Percentiles rank a stretch among this genome's conserved stretches.
Evolutionary conservation across 2,888 invertebrate species (phyloP).

Genomic region (Tryphoninae sp.): DNA sequence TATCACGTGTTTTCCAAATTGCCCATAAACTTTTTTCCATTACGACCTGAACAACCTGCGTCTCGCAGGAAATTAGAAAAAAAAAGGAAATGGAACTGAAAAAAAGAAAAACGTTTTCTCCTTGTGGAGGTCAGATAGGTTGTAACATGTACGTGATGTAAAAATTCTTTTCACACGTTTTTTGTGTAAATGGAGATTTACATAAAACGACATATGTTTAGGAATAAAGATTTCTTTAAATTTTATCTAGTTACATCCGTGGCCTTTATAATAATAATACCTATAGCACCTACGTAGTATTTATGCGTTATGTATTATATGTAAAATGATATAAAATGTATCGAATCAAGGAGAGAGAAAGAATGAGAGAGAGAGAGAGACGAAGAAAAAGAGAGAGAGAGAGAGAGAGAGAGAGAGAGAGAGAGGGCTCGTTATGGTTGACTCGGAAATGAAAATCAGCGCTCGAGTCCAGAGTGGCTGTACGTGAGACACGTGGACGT

Average conservation of each 20-base stretch:
- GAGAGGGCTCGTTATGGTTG: conserved; percentile 3
- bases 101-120: background rate
- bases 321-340: background rate
- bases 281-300: too few relatives aligned
- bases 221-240: too few relatives aligned
- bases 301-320: too few relatives aligned
- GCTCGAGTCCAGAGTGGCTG: conserved; percentile 64
- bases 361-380: background rate
- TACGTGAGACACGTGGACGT: conserved; percentile 79
- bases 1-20: conserved; percentile 50
- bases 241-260: too few relatives aligned
- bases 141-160: background rate
- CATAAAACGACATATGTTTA: too few relatives aligned
- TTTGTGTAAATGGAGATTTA: background rate
- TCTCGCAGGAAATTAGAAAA: conserved; percentile 23
- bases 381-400: background rate
- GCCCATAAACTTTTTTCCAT: conserved; percentile 52
- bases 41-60: background rate
- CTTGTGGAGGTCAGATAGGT: background rate
- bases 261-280: too few relatives aligned
- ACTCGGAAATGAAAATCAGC: conserved; percentile 79
- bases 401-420: background rate
- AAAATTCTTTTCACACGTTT: background rate
- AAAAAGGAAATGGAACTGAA: background rate
- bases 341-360: background rate